These are phyloP conservation scores for Poliocrania exsul DNA, from an alignment of 2,797 vertebrate genomes.

Conservation along the genomic window DNA sequence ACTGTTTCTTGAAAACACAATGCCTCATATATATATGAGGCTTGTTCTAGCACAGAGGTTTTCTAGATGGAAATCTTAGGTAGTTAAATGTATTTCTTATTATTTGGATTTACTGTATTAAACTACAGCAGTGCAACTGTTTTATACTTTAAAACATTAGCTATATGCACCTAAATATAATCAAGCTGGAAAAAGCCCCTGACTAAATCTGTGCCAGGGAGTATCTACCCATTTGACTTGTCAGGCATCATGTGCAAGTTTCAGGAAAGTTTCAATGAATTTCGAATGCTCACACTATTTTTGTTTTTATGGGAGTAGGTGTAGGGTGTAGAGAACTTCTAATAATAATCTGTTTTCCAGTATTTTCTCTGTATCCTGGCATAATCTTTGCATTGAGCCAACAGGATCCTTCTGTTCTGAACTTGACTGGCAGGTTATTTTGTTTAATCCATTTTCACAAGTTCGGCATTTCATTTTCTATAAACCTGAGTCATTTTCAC, in stretches of 20 bases:
- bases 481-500: background rate
- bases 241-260: background rate
- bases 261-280: background rate
- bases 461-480: background rate
- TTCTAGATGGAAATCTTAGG: background rate
- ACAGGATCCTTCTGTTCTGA: background rate
- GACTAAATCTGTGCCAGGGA: background rate
- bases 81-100: background rate
- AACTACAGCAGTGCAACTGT: background rate
- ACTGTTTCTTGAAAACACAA: background rate
- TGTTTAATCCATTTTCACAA: background rate
- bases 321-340: background rate
- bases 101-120: background rate
- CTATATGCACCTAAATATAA: background rate
- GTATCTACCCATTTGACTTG: background rate
- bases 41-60: background rate
- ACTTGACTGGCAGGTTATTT: background rate
- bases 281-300: background rate
- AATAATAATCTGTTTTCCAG: background rate
- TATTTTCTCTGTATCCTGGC: background rate
- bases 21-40: background rate
- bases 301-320: fast-evolving
- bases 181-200: fast-evolving
- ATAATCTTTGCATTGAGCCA: background rate
- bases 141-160: background rate